Base-by-base conservation (phyloP, 2,888 invertebrate genomes). In the Spodoptera exigua region DNA sequence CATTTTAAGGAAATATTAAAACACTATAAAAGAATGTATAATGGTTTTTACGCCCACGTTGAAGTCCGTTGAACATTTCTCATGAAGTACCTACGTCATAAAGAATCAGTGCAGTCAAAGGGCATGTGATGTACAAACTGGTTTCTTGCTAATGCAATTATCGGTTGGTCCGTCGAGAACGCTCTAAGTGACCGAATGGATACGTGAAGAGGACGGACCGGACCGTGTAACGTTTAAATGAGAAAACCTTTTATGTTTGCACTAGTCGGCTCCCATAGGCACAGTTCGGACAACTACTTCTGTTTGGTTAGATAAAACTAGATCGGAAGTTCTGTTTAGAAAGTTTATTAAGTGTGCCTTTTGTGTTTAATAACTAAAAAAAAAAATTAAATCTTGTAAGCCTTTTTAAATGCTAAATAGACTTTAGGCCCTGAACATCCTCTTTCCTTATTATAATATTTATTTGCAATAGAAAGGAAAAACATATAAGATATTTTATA, bases 131-230 rank as follows among this genome's bases (percentile, higher is more conserved):
- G 80, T 76, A 80, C 79, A 81, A 87, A 88, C 89, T 79, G 87
- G 89, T 89, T 87, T 76, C 70, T 62, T 55, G 84, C 88, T 89
- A 90, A 88, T 86, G 87, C 83, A 89, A 89, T 90, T 89, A 89
- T 87, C 86, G 82, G 70, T 61, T 72, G 77, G 70, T 75, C 73
- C 79, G 79, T 71, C 81, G 80, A 65, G 80, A 76, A 80, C 61
- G 74, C 79, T 78, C 82, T 85, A 83, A 86, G 83, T 85, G 83
- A 81, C 78, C 70, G 74, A 74, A 69, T 66, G 70, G 64, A 47
- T 70, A 68, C 70, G 70, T 61, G 70, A 56, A 61, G 56, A 70
- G 48, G 62, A 52, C 60, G 57, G 55, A 54, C 53, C 59, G 62
- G 58, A 53, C 53, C 61, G 67, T 61, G 60, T 60, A 59, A 55